Evolutionary conservation across 2,888 invertebrate species (phyloP).

Genomic region (Fragum fragum): DNA sequence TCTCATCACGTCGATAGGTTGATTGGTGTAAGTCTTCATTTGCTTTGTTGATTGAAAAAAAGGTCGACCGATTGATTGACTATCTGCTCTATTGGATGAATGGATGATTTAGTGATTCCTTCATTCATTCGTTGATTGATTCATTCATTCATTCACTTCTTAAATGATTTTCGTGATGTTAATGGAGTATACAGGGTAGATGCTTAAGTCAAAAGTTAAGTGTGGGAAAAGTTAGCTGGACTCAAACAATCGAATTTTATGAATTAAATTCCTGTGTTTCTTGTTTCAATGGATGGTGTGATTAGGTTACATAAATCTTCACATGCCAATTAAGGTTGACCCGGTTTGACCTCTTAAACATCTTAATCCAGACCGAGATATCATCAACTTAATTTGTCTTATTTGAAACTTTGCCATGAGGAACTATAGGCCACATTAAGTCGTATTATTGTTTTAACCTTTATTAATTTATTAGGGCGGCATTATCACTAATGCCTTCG

Average conservation of each 20-base stretch:
- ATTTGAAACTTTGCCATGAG: neutral
- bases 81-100: no score
- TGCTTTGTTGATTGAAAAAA: no score
- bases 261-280: conserved; percentile 19
- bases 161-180: no score
- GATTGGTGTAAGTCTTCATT: no score
- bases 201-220: neutral
- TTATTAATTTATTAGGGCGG: no score
- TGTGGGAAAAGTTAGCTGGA: conserved; percentile 6
- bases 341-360: neutral
- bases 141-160: no score
- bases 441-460: neutral
- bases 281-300: conserved; percentile 23
- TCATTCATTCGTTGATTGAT: no score
- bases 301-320: neutral
- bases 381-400: neutral
- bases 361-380: neutral
- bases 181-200: neutral
- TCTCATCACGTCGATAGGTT: no score
- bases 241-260: conserved; percentile 13
- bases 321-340: neutral
- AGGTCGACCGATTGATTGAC: no score
- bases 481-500: no score
- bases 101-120: no score
- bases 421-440: neutral